A percentile compares a stretch with the other conserved stretches of the same genome.
Evolutionary conservation across 1,140 invertebrate genomes (phyloP).

Genomic region (Pollicipes pollicipes): DNA sequence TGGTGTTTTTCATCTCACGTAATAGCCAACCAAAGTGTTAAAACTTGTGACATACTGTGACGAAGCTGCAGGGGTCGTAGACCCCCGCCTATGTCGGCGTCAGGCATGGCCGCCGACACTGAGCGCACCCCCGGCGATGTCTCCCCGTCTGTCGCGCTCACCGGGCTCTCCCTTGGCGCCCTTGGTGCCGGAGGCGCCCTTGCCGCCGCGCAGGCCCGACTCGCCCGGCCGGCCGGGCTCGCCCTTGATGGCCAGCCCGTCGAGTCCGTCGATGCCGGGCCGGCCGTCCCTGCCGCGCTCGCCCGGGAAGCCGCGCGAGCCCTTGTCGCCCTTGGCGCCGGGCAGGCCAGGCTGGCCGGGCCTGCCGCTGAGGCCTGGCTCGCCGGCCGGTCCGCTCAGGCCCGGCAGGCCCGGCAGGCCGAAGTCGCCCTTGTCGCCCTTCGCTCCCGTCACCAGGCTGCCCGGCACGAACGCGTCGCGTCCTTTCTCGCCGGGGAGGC

Average conservation of each 20-base stretch:
- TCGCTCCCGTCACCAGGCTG: constrained; percentile 15
- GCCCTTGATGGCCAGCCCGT: not conserved
- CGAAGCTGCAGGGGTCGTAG: no score
- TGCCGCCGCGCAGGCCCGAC: not conserved
- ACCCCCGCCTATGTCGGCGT: no score
- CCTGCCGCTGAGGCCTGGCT: constrained; percentile 12
- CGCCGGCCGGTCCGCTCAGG: constrained; percentile 14
- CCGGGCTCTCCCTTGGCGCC: not conserved
- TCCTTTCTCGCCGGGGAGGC: constrained; percentile 14
- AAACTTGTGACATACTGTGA: no score
- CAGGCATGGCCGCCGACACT: no score
- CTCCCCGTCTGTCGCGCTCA: no score
- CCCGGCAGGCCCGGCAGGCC: constrained; percentile 21
- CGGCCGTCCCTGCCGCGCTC: constrained; percentile 20
- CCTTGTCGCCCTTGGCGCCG: constrained; percentile 16
- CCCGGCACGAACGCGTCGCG: constrained; percentile 22
- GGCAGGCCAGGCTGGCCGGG: constrained; percentile 14
- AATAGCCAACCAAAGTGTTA: no score
- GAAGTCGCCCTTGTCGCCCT: constrained; percentile 17
- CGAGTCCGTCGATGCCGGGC: constrained; percentile 19
- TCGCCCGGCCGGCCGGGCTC: not conserved
- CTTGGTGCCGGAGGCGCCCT: not conserved
- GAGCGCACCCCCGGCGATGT: no score
- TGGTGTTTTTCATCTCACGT: no score
- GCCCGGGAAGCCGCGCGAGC: constrained; percentile 12